Conservation (phyloP, 2,113 vertebrate genomes). For the Macaca nemestrina region DNA sequence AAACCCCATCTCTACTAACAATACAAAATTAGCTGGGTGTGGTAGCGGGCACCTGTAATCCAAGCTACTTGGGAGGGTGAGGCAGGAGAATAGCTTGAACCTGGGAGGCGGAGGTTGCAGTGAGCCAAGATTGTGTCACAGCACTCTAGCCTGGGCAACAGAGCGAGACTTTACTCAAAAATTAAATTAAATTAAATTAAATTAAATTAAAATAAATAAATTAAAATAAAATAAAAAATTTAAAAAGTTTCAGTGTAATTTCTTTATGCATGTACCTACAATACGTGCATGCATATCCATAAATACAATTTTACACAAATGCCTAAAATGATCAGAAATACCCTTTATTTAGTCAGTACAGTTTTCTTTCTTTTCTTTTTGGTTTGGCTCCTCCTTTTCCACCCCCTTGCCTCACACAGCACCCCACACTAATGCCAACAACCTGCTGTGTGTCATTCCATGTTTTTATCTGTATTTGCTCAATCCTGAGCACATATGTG, state of each 20-base stretch:
- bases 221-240: too few relatives aligned
- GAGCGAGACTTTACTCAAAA: too few relatives aligned
- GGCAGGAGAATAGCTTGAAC: too few relatives aligned
- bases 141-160: too few relatives aligned
- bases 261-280: neutral
- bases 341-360: neutral
- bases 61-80: too few relatives aligned
- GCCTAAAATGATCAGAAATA: neutral
- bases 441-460: neutral
- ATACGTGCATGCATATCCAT: neutral
- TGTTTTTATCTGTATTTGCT: neutral
- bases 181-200: too few relatives aligned
- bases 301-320: neutral
- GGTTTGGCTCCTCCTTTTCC: neutral
- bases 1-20: too few relatives aligned
- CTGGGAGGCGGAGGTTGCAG: too few relatives aligned
- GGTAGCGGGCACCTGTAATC: fast-evolving
- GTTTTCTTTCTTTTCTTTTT: neutral
- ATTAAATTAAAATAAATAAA: too few relatives aligned
- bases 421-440: neutral
- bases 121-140: too few relatives aligned
- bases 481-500: neutral
- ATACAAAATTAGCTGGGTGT: too few relatives aligned
- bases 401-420: neutral
- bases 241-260: neutral